Percentiles rank a stretch among this genome's conserved stretches.
phyloP scores from a whole-genome alignment of 1,140 invertebrate genomes.

The Zaprionus tsacasi region DNA sequence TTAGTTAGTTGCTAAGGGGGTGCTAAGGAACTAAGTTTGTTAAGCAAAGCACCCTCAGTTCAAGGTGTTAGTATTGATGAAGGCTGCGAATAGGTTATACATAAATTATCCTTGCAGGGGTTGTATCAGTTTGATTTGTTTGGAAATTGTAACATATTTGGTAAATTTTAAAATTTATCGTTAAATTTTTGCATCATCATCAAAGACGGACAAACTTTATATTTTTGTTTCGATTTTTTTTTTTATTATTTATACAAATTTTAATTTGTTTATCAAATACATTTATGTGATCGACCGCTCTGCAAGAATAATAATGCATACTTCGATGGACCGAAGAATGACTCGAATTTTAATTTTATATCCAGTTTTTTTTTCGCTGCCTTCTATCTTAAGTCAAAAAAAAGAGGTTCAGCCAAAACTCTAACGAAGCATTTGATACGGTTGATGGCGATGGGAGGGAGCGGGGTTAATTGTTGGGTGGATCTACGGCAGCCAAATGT shows the following conservation, averaged over 20 bases:
- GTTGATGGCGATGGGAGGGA: conserved; percentile 28
- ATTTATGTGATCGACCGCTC: background rate
- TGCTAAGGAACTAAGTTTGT: conserved; percentile 25
- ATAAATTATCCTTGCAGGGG: conserved; percentile 18
- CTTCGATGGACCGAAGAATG: conserved; percentile 1
- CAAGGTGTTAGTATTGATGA: conserved; percentile 1
- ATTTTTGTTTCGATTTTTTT: too few relatives aligned
- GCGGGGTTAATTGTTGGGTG: conserved; percentile 19
- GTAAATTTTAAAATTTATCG: too few relatives aligned
- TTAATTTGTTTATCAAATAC: background rate
- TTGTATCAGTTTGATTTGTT: background rate
- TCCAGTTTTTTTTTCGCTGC: conserved; percentile 6
- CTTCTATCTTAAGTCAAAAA: conserved; percentile 29
- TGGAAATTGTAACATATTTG: too few relatives aligned
- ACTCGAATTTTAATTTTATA: conserved; percentile 22
- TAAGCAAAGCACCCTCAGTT: conserved; percentile 43
- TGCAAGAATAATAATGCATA: background rate
- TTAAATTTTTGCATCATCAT: background rate
- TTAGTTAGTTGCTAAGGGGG: conserved; percentile 15
- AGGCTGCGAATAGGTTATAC: conserved; percentile 1
- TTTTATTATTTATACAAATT: too few relatives aligned
- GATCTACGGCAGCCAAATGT: conserved; percentile 44
- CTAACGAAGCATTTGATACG: conserved; percentile 62
- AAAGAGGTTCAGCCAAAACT: conserved; percentile 75
- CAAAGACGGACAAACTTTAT: background rate